These are phyloP conservation scores for Salvelinus fontinalis DNA, from an alignment of 2,113 vertebrate genomes.

Conservation along the genomic window DNA sequence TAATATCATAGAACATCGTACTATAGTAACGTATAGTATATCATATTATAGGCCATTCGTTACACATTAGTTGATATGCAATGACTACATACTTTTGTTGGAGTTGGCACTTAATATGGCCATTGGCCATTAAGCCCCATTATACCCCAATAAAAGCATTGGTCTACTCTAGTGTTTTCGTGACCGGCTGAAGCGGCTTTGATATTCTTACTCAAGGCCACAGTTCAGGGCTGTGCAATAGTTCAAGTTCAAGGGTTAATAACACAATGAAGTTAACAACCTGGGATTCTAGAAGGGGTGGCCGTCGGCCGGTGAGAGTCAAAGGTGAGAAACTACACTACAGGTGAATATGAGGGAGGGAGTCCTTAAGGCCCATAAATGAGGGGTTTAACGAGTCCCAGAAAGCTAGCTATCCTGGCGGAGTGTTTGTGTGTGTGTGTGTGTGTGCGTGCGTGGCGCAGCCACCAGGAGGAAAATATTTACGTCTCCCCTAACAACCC, in stretches of 20 bases:
- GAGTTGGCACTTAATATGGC: too few relatives aligned
- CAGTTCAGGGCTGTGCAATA: too few relatives aligned
- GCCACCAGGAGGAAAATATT: slow-evolving; percentile 23
- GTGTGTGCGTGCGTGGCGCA: too few relatives aligned
- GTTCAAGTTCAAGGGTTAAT: slow-evolving; percentile 50
- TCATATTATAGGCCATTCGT: too few relatives aligned
- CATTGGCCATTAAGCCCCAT: too few relatives aligned
- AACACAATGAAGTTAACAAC: slow-evolving; percentile 68
- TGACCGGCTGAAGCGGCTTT: neutral
- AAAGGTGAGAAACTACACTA: slow-evolving; percentile 45
- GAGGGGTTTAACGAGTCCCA: slow-evolving; percentile 56
- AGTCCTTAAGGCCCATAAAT: slow-evolving; percentile 45
- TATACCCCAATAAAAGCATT: too few relatives aligned
- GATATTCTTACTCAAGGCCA: too few relatives aligned
- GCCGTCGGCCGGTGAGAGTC: slow-evolving; percentile 26
- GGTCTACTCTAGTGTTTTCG: too few relatives aligned
- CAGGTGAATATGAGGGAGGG: slow-evolving; percentile 53
- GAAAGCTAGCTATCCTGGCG: slow-evolving; percentile 20
- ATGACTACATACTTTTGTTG: too few relatives aligned
- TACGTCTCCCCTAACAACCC: slow-evolving; percentile 25
- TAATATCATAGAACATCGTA: too few relatives aligned
- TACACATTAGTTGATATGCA: too few relatives aligned
- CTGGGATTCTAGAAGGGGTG: slow-evolving; percentile 59
- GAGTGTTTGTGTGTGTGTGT: neutral
- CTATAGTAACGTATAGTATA: too few relatives aligned